These are phyloP conservation scores for Panthera leo DNA, from an alignment of 2,113 vertebrate genomes.

Conservation along the genomic window DNA sequence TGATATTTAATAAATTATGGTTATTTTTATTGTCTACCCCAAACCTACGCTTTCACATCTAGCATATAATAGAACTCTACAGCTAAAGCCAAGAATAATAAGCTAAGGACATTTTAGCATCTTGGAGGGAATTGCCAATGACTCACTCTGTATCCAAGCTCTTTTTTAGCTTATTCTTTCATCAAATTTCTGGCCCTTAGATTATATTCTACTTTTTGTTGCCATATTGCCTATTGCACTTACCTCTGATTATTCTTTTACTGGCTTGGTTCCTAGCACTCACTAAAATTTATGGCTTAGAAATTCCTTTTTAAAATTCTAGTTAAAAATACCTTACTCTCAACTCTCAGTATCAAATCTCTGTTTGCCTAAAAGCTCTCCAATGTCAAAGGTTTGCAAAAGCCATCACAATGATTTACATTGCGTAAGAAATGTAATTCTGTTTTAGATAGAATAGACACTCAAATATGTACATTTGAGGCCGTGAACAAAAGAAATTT, in stretches of 20 bases:
- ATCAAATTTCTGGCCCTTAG: not conserved
- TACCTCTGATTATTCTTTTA: not conserved
- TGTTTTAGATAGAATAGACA: not conserved
- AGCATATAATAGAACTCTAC: not conserved
- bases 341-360: not conserved
- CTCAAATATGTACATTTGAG: not conserved
- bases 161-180: slow-evolving; percentile 25
- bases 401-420: not conserved
- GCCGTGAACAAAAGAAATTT: not conserved
- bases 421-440: not conserved
- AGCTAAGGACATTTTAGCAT: not conserved
- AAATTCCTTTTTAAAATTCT: slow-evolving; percentile 14
- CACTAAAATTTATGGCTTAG: slow-evolving; percentile 4
- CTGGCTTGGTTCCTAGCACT: slow-evolving; percentile 13
- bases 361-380: not conserved
- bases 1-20: not conserved
- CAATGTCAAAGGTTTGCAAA: not conserved
- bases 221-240: not conserved
- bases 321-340: not conserved
- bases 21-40: not conserved
- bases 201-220: not conserved
- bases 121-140: not conserved
- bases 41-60: not conserved
- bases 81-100: slow-evolving; percentile 1
- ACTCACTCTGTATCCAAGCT: not conserved